These are phyloP conservation scores for Tinamus guttatus DNA, from an alignment of 2,113 vertebrate species.

Conservation along the genomic window DNA sequence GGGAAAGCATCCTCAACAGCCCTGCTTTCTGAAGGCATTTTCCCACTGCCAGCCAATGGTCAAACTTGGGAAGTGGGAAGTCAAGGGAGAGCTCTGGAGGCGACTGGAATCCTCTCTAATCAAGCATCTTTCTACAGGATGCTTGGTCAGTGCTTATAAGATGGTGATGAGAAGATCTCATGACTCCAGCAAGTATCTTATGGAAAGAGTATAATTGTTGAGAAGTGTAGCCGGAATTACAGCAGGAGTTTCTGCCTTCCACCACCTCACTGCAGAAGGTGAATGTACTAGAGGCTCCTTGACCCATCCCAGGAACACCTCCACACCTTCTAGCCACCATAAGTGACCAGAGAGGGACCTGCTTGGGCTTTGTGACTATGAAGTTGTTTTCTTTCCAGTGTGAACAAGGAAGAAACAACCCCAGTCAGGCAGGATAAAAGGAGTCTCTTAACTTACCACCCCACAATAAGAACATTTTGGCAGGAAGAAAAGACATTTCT, in stretches of 20 bases:
- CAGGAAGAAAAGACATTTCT: neutral
- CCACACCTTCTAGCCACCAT: neutral
- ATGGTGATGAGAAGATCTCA: neutral
- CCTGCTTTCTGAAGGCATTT: neutral
- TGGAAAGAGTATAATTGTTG: fast-evolving
- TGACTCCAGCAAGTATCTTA: neutral
- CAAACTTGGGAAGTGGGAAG: neutral
- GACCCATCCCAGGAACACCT: no score
- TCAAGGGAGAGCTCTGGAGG: neutral
- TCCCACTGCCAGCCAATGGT: neutral
- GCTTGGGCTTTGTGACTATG: neutral
- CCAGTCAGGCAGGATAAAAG: neutral
- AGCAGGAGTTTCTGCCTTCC: neutral
- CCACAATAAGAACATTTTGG: neutral
- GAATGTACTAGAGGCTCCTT: no score
- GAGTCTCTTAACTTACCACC: neutral
- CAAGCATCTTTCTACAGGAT: neutral
- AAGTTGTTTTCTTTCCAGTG: no score
- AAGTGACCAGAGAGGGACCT: neutral
- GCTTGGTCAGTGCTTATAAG: fast-evolving
- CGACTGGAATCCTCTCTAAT: neutral
- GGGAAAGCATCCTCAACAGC: neutral
- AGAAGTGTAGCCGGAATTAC: neutral
- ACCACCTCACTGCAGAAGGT: no score
- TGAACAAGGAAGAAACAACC: no score